Evolutionary conservation across 2,888 invertebrate genomes (phyloP), one percentile per base, ranked within the genome.

Genomic region (Entomobrya proxima): DNA sequence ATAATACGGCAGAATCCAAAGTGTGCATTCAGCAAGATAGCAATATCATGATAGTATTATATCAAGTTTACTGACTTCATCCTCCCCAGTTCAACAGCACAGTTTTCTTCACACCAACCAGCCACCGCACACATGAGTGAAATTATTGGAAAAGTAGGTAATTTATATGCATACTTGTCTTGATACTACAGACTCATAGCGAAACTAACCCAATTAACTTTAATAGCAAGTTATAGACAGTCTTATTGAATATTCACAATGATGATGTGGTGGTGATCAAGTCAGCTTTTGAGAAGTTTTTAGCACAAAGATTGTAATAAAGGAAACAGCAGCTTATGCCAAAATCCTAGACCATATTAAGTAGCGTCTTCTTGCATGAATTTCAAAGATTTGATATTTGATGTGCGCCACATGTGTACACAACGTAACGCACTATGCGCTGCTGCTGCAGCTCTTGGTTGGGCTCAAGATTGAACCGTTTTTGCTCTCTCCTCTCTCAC

Each of bases 111-210:
- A 44, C 44, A 44, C 27, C 44, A 69, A 21, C 44, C 15, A 13
- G 15, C 11, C 47, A 2, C 5, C 5, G 2, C 13, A 13, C 69
- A 44, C 44, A 69, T 27, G 69, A 69, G 69, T 44, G 69, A 69
- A 44, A 69, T 69, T 69, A 69, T 44, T 69, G 24, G 40, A 69
- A 69, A 69, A 69, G 69, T 69, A 69, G 69, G 69, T 69, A 69
- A 69, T 69, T 69, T 69, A 69, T 69, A 69, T 69, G 69, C 69
- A 27, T 69, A 44, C 69, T 69, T 69, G 24, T 37, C 69, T 47
- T n/a, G n/a, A n/a, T n/a, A n/a, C 47, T 47, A 13, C 24, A 44
- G 40, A 27, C 27, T 69, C 69, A 44, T 44, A 69, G 27, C 69
- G 40, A 69, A n/a, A 69, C 44, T 74, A 74, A 50, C 52, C 74